Percentiles rank a stretch among this genome's conserved stretches.
Conservation (phyloP, 2,797 vertebrate species). For the Rousettus madagascariensis region DNA sequence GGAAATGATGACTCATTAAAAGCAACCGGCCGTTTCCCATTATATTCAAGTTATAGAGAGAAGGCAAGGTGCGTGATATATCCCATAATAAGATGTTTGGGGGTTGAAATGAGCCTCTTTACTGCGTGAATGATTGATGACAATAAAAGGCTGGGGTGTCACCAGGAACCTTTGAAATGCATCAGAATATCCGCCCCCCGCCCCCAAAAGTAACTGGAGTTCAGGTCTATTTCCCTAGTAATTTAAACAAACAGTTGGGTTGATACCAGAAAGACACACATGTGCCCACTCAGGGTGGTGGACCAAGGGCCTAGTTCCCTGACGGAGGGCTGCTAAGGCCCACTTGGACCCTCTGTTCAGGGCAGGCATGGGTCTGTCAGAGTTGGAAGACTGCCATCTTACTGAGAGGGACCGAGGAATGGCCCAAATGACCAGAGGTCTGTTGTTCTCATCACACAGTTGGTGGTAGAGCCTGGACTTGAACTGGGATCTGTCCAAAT, state of each 20-base stretch:
- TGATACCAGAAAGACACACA: background rate
- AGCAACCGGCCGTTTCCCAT: background rate
- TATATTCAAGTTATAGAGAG: background rate
- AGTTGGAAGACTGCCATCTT: background rate
- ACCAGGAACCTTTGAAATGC: background rate
- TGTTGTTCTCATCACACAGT: background rate
- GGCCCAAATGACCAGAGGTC: background rate
- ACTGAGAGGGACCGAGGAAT: background rate
- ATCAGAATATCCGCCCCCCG: background rate
- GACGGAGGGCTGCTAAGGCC: background rate
- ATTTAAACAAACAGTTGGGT: background rate
- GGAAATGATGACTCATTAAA: conserved; percentile 66
- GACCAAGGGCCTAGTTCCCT: background rate
- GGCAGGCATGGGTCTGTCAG: background rate
- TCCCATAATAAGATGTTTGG: background rate
- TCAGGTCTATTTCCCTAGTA: background rate
- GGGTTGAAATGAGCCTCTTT: conserved; percentile 1
- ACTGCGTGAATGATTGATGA: background rate
- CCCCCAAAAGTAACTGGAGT: no score
- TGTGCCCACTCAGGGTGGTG: background rate
- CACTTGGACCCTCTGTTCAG: background rate
- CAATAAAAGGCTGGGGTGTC: background rate
- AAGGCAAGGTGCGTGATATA: background rate
- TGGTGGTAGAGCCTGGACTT: background rate
- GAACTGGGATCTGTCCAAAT: background rate